Percentiles rank a stretch among this genome's conserved stretches.
phyloP scores from a whole-genome alignment of 1,140 invertebrate species.

The Drosophila virilis region DNA sequence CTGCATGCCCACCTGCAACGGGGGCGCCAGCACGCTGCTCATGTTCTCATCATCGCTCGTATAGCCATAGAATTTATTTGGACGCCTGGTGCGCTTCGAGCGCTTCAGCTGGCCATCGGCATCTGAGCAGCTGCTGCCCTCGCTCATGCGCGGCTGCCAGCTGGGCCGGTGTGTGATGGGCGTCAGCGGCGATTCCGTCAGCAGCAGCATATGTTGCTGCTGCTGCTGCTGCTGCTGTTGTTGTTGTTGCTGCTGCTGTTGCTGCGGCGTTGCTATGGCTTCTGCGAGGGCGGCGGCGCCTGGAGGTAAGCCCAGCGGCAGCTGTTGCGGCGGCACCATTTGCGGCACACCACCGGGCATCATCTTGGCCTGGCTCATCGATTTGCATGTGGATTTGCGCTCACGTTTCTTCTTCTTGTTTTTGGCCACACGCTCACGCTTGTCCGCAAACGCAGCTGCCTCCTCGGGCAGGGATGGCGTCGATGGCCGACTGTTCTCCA shows the following conservation, averaged over 20 bases:
- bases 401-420: slow-evolving; percentile 88
- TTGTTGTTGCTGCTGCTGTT: neutral
- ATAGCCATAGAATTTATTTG: slow-evolving; percentile 94
- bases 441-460: slow-evolving; percentile 78
- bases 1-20: slow-evolving; percentile 83
- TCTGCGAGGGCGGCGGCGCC: neutral
- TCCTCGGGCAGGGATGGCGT: slow-evolving; percentile 85
- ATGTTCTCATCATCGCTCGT: slow-evolving; percentile 90
- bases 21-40: slow-evolving; percentile 59
- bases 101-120: slow-evolving; percentile 86
- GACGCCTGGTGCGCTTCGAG: slow-evolving; percentile 90
- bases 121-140: slow-evolving; percentile 84
- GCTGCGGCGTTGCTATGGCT: slow-evolving; percentile 5
- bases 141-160: slow-evolving; percentile 60
- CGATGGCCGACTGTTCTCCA: slow-evolving; percentile 86
- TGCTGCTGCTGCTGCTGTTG: neutral
- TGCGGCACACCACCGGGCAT: neutral
- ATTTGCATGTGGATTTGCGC: slow-evolving; percentile 84
- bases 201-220: neutral
- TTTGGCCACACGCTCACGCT: slow-evolving; percentile 85
- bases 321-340: slow-evolving; percentile 6
- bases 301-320: neutral
- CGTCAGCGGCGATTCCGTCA: slow-evolving; percentile 30
- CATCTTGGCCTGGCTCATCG: slow-evolving; percentile 39
- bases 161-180: slow-evolving; percentile 57